Evolutionary conservation across 2,888 invertebrate genomes (phyloP).

Genomic region (Sphaerophoria rueppellii): DNA sequence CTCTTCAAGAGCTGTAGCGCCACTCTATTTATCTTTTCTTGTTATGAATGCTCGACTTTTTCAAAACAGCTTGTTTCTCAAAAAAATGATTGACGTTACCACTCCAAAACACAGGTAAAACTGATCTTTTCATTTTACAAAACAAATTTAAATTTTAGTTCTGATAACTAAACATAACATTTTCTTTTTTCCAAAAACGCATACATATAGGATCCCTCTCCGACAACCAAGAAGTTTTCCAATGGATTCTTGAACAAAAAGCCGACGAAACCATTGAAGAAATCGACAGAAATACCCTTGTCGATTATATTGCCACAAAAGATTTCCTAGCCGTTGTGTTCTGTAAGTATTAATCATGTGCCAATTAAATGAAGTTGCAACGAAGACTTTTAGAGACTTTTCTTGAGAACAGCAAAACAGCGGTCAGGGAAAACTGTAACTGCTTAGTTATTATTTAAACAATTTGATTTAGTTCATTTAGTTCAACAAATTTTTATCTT

Average conservation of each 20-base stretch:
- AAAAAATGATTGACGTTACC: too few species aligned
- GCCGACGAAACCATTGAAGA: conserved; percentile 96
- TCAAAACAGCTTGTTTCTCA: neutral
- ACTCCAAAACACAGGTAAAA: too few species aligned
- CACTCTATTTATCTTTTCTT: too few species aligned
- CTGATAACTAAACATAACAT: neutral
- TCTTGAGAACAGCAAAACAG: conserved; percentile 18
- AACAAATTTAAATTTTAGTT: neutral
- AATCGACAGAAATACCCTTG: conserved; percentile 91
- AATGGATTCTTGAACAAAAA: conserved; percentile 96
- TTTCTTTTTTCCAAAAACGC: neutral
- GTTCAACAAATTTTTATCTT: neutral
- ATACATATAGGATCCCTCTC: conserved; percentile 86
- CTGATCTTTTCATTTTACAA: neutral
- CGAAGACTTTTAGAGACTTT: neutral
- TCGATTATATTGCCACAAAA: conserved; percentile 93
- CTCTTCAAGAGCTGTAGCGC: too few species aligned
- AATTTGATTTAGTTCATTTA: neutral
- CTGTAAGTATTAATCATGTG: conserved; percentile 87
- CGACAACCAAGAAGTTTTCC: conserved; percentile 91
- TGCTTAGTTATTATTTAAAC: conserved; percentile 73
- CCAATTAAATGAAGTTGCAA: neutral
- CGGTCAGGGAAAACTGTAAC: conserved; percentile 74
- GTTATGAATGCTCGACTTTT: too few species aligned
- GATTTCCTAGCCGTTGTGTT: conserved; percentile 96